Conservation (phyloP, 2,888 invertebrate species). For the Stenichneumon culpator region DNA sequence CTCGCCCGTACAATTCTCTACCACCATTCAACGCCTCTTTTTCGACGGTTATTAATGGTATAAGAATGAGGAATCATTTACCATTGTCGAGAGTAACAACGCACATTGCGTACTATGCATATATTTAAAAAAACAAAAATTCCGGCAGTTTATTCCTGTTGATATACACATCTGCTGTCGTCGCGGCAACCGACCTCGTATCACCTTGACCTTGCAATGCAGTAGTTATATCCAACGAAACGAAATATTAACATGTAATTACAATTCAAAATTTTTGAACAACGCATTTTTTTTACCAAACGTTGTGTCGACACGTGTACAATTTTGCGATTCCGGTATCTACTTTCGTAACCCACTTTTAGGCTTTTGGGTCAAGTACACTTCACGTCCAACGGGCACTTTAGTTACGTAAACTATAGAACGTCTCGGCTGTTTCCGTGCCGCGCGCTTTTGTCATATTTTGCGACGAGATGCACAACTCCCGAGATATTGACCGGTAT, state of each 20-base stretch:
- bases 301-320: background rate
- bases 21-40: too few relatives aligned
- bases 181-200: conserved; percentile 21
- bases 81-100: background rate
- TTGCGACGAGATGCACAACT: conserved; percentile 15
- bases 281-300: conserved; percentile 9
- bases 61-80: background rate
- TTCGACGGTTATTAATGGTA: background rate
- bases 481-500: conserved; percentile 21
- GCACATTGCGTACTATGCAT: conserved; percentile 33
- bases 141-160: conserved; percentile 50
- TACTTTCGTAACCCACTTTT: conserved; percentile 42
- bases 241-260: conserved; percentile 16
- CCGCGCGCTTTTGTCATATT: conserved; percentile 22
- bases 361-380: conserved; percentile 56
- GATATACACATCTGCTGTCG: conserved; percentile 27
- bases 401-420: conserved; percentile 7
- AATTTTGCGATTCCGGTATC: conserved; percentile 9
- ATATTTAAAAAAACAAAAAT: conserved; percentile 37
- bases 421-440: conserved; percentile 23
- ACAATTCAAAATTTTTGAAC: conserved; percentile 10
- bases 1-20: background rate
- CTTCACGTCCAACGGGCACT: background rate
- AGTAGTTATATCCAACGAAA: conserved; percentile 21
- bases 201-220: conserved; percentile 31